Conservation (phyloP, 2,113 vertebrate genomes). For the Alosa alosa region DNA sequence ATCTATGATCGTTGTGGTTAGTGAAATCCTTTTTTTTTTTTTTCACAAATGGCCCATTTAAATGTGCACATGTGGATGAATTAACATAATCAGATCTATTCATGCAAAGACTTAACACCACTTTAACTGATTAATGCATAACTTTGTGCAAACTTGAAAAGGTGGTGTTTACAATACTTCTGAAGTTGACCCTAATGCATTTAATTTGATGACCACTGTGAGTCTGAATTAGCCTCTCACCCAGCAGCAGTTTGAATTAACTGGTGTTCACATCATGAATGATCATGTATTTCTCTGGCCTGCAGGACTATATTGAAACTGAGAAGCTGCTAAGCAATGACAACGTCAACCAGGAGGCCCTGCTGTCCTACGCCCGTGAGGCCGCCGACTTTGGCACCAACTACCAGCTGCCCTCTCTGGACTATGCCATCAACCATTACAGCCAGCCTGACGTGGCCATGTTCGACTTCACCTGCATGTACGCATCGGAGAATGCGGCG, state of each 20-base stretch:
- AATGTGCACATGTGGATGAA: too few relatives aligned
- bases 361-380: slow-evolving; percentile 90
- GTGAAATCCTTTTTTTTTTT: not conserved
- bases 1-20: not conserved
- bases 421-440: slow-evolving; percentile 93
- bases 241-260: not conserved
- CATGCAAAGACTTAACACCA: not conserved
- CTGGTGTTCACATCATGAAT: not conserved
- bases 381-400: slow-evolving; percentile 96
- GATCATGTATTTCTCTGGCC: not conserved
- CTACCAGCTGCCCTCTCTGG: slow-evolving; percentile 93
- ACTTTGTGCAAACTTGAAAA: not conserved
- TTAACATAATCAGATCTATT: not conserved
- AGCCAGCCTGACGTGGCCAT: slow-evolving; percentile 92
- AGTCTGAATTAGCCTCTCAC: not conserved
- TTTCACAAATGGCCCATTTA: not conserved
- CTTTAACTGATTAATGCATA: not conserved
- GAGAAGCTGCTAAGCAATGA: slow-evolving; percentile 82
- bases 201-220: not conserved
- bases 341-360: slow-evolving; percentile 87
- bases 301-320: slow-evolving; percentile 86
- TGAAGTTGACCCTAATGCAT: not conserved
- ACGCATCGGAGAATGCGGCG: slow-evolving; percentile 91
- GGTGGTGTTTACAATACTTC: too few relatives aligned
- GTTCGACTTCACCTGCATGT: slow-evolving; percentile 99